Percentiles rank a stretch among this genome's conserved stretches.
phyloP scores from a whole-genome alignment of 1,140 invertebrate genomes.

The Rhyzopertha dominica region DNA sequence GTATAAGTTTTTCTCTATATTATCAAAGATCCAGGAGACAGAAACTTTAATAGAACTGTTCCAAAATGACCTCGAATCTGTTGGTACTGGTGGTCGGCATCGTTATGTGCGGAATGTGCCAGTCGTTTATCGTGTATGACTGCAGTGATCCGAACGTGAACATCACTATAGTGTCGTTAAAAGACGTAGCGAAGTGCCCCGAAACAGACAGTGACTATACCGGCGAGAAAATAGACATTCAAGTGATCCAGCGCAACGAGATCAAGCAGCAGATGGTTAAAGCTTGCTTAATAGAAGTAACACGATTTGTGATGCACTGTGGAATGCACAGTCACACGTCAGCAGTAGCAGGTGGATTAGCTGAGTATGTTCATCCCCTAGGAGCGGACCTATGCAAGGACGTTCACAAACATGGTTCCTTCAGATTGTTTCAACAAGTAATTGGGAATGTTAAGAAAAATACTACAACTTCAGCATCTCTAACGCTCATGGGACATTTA shows the following conservation, averaged over 20 bases:
- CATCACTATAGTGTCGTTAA: constrained; percentile 7
- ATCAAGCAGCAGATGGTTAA: constrained; percentile 6
- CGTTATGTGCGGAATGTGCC: too few species aligned
- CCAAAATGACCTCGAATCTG: too few species aligned
- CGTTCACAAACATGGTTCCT: constrained; percentile 9
- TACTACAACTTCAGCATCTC: constrained; percentile 1
- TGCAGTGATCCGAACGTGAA: neutral
- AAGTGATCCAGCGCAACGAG: constrained; percentile 1
- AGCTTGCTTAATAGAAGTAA: constrained; percentile 17
- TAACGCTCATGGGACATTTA: constrained; percentile 4
- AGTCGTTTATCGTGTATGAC: constrained; percentile 15
- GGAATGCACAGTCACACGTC: constrained; percentile 20
- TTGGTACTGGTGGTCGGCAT: too few species aligned
- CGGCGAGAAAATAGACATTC: neutral
- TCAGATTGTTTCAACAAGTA: constrained; percentile 8
- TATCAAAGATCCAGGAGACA: too few species aligned
- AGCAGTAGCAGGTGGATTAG: constrained; percentile 5
- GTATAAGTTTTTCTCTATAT: too few species aligned
- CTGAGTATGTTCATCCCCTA: neutral
- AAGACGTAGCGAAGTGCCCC: constrained; percentile 5
- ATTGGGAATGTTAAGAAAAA: constrained; percentile 3
- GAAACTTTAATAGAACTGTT: too few species aligned
- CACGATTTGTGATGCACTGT: constrained; percentile 13
- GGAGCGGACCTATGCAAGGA: constrained; percentile 4
- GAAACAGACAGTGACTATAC: constrained; percentile 2